These are phyloP conservation scores for Musca domestica DNA, from an alignment of 1,140 invertebrate genomes.

Conservation along the genomic window DNA sequence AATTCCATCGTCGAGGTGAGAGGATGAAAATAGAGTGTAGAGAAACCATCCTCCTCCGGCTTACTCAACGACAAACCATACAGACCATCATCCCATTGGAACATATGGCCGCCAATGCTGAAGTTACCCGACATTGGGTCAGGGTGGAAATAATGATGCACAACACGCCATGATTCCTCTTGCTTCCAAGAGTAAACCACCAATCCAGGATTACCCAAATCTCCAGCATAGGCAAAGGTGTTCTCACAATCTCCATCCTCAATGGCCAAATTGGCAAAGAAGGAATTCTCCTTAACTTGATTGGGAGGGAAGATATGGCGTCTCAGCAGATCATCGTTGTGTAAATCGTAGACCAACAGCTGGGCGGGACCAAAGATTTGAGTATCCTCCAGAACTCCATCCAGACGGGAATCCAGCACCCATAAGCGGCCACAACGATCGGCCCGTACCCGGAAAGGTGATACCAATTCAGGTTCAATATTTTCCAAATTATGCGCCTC, in stretches of 20 bases:
- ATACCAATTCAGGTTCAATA: slow-evolving; percentile 66
- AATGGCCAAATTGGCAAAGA: slow-evolving; percentile 74
- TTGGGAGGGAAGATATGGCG: slow-evolving; percentile 62
- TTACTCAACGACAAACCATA: slow-evolving; percentile 69
- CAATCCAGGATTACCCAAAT: slow-evolving; percentile 64
- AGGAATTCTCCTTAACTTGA: slow-evolving; percentile 66
- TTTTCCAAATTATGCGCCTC: slow-evolving; percentile 61
- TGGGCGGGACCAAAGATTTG: slow-evolving; percentile 57
- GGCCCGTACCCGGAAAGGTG: slow-evolving; percentile 68
- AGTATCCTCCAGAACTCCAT: slow-evolving; percentile 61
- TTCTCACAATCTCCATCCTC: slow-evolving; percentile 68
- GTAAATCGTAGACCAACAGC: slow-evolving; percentile 71
- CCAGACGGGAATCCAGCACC: slow-evolving; percentile 72
- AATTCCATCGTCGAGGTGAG: slow-evolving; percentile 73
- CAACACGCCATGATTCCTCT: slow-evolving; percentile 67
- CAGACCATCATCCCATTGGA: slow-evolving; percentile 73
- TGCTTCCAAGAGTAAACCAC: slow-evolving; percentile 70
- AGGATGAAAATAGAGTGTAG: slow-evolving; percentile 75
- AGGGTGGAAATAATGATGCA: slow-evolving; percentile 69
- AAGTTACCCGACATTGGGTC: slow-evolving; percentile 69
- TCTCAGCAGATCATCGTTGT: slow-evolving; percentile 66
- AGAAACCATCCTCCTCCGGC: slow-evolving; percentile 63
- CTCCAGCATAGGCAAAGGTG: slow-evolving; percentile 65
- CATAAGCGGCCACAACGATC: slow-evolving; percentile 74
- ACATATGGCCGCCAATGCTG: slow-evolving; percentile 68